Evolutionary conservation across 1,140 invertebrate genomes (phyloP), one percentile per base, ranked within the genome.

Genomic region (Drosophila carrolli): DNA sequence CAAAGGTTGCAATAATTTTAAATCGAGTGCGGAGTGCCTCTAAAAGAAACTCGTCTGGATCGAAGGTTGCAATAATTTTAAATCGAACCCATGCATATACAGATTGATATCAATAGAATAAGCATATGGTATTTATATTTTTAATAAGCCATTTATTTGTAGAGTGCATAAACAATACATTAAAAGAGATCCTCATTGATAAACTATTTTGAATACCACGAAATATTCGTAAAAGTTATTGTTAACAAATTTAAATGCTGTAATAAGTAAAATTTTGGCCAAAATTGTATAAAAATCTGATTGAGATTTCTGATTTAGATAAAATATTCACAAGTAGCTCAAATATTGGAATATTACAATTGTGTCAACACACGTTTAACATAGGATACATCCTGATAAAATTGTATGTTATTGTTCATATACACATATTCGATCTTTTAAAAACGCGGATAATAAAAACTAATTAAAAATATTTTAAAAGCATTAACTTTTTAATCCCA

Each of bases 91-190:
- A 70, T 47, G 65, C 57, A 84, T 50, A 82, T 65, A 65, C 44
- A 63, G 53, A 72, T 74, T 76, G 75, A 89, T 79, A 72, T 80
- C 81, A 68, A 43, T 72, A 78, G 62, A 4, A 1, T 88, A 78
- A 83, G 70, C 50, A 73, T 62, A 76, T 68, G 44, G 60, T 80
- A 84, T 73, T 75, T 77, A 83, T 75, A 85, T 75, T 83, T 81
- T 71, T 71, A 67, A 66, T 89, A 75, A 81, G 67, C 67, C 63
- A 68, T 59, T 16, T 81, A 78, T 67, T 73, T 67, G 60, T 78
- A 63, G 40, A 75, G 44, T 48, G 54, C 57, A 61, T 73, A 67
- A 51, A 56, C 78, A 60, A 59, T 44, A 59, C 56, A 50, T 47
- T 41, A n/a, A 47, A 67, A 35, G 6, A 54, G 59, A 62, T 73